These are phyloP conservation scores for Anastrepha obliqua DNA, from an alignment of 1,140 invertebrate species.

Conservation along the genomic window DNA sequence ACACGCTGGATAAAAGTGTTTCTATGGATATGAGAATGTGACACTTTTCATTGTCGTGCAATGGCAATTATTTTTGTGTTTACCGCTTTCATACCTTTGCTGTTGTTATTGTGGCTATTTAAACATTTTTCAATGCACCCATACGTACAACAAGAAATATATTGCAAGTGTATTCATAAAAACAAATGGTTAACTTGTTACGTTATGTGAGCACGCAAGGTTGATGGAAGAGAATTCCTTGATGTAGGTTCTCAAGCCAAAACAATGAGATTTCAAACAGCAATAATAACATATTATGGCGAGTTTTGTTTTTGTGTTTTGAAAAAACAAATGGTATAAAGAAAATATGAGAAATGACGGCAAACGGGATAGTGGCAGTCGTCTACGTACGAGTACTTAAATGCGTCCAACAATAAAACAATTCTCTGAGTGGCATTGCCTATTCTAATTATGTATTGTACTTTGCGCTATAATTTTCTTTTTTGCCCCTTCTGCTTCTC, in stretches of 20 bases:
- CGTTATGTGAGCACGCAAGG: conserved; percentile 13
- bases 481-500: background rate
- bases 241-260: background rate
- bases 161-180: background rate
- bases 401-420: background rate
- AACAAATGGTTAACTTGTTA: background rate
- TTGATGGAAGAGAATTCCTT: conserved; percentile 6
- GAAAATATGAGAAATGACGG: background rate
- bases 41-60: conserved; percentile 1
- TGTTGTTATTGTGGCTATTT: background rate
- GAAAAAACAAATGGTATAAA: background rate
- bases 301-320: background rate
- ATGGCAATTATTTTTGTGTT: background rate
- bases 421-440: background rate
- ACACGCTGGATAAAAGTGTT: no score
- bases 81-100: background rate
- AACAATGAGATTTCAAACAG: background rate
- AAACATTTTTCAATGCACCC: no score
- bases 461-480: background rate
- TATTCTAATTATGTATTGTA: background rate
- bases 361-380: background rate
- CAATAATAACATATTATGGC: background rate
- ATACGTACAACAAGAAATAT: no score
- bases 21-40: background rate
- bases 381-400: background rate